These are phyloP conservation scores for Drosophila athabasca DNA, from an alignment of 1,140 invertebrate species.

Conservation along the genomic window DNA sequence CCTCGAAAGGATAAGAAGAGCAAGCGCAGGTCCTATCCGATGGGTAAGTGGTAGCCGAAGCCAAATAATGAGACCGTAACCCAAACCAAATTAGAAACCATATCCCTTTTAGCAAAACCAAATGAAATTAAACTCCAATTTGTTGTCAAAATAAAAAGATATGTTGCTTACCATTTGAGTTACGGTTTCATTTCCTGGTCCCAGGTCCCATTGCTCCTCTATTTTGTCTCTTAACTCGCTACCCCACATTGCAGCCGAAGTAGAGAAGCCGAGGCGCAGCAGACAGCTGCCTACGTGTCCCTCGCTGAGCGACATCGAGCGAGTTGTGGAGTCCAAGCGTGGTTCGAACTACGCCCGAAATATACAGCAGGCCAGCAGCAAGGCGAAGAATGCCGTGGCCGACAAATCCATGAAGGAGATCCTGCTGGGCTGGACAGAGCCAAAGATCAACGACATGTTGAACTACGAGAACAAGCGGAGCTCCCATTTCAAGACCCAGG, in stretches of 20 bases:
- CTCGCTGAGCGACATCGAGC: constrained; percentile 75
- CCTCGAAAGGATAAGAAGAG: constrained; percentile 36
- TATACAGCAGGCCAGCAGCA: constrained; percentile 36
- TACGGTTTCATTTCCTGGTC: constrained; percentile 16
- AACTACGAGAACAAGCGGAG: constrained; percentile 63
- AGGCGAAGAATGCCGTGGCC: constrained; percentile 25
- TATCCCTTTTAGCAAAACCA: constrained; percentile 21
- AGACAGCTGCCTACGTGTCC: constrained; percentile 61
- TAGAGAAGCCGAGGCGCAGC: constrained; percentile 39
- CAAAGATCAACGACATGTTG: constrained; percentile 74
- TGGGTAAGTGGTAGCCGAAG: constrained; percentile 55
- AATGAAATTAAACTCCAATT: neutral
- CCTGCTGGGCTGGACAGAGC: constrained; percentile 66
- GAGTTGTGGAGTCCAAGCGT: constrained; percentile 64
- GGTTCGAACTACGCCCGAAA: constrained; percentile 67
- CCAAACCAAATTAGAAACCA: neutral
- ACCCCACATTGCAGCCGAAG: constrained; percentile 39
- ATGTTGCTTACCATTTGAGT: neutral
- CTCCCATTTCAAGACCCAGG: constrained; percentile 36
- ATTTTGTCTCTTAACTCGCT: neutral
- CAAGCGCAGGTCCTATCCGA: constrained; percentile 68
- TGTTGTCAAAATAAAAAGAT: constrained; percentile 29
- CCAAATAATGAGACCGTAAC: constrained; percentile 42
- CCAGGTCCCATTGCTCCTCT: neutral
- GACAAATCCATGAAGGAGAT: constrained; percentile 52